These are phyloP conservation scores for Astyanax mexicanus DNA, from an alignment of 2,797 vertebrate genomes.

Conservation along the genomic window DNA sequence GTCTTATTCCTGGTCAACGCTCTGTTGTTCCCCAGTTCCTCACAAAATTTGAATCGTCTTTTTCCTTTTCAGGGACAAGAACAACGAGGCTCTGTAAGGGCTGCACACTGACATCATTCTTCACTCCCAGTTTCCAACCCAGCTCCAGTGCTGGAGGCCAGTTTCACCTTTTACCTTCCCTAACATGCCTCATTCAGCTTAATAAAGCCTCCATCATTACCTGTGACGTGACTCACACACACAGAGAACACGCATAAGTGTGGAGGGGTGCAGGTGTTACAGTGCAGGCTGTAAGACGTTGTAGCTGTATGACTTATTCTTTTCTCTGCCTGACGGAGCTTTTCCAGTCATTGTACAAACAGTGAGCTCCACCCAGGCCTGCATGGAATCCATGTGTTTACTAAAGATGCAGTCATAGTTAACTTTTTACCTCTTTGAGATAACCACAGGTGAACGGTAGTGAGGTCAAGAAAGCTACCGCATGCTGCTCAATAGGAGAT, in stretches of 20 bases:
- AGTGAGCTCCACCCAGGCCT: constrained; percentile 45
- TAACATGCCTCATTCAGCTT: neutral
- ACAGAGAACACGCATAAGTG: neutral
- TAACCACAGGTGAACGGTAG: neutral
- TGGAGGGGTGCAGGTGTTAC: neutral
- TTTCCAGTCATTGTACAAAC: constrained; percentile 37
- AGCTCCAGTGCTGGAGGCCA: neutral
- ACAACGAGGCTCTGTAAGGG: neutral
- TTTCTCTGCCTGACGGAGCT: neutral
- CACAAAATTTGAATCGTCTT: neutral
- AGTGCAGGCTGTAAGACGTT: neutral
- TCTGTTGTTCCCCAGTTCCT: neutral
- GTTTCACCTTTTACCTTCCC: neutral
- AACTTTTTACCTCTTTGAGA: constrained; percentile 35
- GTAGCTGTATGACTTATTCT: neutral
- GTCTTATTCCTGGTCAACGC: neutral
- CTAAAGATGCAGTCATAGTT: constrained; percentile 40
- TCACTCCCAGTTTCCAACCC: neutral
- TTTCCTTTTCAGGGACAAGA: neutral
- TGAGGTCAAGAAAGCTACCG: neutral
- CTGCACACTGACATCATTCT: neutral
- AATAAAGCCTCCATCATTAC: neutral
- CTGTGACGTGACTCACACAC: neutral
- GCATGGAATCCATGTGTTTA: constrained; percentile 47
- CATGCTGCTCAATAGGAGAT: neutral